phyloP scores from a whole-genome alignment of 2,888 invertebrate genomes.

The Sussaba pulchella region DNA sequence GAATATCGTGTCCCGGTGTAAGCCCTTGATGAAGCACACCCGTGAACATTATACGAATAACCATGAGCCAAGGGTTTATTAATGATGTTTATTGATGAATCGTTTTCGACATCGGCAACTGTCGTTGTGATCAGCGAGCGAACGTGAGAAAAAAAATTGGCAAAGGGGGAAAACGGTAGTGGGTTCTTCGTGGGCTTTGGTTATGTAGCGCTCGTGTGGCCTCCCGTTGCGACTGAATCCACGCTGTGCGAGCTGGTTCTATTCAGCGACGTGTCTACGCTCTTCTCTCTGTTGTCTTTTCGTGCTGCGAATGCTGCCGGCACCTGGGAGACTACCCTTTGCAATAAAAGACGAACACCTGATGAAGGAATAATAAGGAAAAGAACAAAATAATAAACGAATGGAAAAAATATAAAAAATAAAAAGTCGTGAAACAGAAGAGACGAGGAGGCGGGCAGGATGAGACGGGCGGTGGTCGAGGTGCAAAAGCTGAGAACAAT shows the following conservation, averaged over 20 bases:
- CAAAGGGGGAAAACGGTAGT: conserved; percentile 43
- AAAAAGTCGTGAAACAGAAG: conserved; percentile 39
- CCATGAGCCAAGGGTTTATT: conserved; percentile 22
- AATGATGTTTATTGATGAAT: conserved; percentile 65
- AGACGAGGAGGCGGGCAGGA: conserved; percentile 28
- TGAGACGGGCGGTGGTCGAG: conserved; percentile 10
- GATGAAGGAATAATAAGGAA: conserved; percentile 28
- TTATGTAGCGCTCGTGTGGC: conserved; percentile 70
- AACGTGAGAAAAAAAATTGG: neutral
- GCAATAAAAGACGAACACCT: conserved; percentile 41
- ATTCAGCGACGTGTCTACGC: conserved; percentile 48
- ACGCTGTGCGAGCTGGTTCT: conserved; percentile 26
- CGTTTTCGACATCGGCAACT: conserved; percentile 13
- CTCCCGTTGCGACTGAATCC: conserved; percentile 64
- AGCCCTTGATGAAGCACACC: conserved; percentile 42
- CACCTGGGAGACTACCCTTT: conserved; percentile 22
- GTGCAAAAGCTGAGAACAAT: conserved; percentile 70
- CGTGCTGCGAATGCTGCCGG: conserved; percentile 7
- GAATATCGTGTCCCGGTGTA: too few species aligned
- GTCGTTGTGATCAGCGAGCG: conserved; percentile 15
- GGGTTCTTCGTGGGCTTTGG: conserved; percentile 6
- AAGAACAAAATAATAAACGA: conserved; percentile 37
- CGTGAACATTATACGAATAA: conserved; percentile 19
- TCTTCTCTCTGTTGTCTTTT: conserved; percentile 47
- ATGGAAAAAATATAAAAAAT: conserved; percentile 66